Conservation (phyloP, 2,797 vertebrate genomes). For the Taeniopygia guttata region DNA sequence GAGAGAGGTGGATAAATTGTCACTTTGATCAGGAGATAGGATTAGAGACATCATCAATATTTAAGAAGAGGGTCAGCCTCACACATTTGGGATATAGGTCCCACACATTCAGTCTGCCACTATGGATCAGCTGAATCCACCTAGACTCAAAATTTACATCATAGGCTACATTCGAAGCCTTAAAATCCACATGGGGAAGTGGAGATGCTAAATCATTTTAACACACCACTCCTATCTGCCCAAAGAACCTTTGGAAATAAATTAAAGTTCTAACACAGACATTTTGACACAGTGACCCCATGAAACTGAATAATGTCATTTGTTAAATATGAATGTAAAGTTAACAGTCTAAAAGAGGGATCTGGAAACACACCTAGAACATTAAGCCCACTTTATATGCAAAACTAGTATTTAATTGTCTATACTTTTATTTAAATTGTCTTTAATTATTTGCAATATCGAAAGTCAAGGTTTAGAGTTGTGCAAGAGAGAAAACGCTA, state of each 20-base stretch:
- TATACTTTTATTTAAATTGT: conserved; percentile 59
- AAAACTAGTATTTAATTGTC: conserved; percentile 62
- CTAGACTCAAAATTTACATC: conserved; percentile 36
- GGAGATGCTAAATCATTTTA: conserved; percentile 62
- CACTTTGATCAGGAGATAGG: background rate
- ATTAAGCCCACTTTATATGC: conserved; percentile 63
- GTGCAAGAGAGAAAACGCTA: background rate
- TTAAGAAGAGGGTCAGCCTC: background rate
- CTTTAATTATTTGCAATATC: conserved; percentile 61
- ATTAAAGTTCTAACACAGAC: conserved; percentile 77
- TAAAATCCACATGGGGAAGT: conserved; percentile 46
- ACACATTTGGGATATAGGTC: background rate
- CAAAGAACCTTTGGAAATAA: conserved; percentile 70
- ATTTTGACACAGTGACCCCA: conserved; percentile 75
- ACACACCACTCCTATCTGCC: conserved; percentile 53
- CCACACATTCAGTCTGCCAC: background rate
- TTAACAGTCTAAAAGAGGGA: conserved; percentile 47
- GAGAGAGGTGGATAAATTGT: background rate
- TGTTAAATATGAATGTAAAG: conserved; percentile 74
- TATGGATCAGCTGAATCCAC: conserved; percentile 7
- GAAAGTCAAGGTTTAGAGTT: conserved; percentile 35
- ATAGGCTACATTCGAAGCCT: conserved; percentile 1
- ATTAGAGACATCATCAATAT: background rate
- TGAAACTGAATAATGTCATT: conserved; percentile 77
- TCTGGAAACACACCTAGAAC: conserved; percentile 61